Evolutionary conservation across 2,888 invertebrate genomes (phyloP).

Genomic region (Lymantria monacha): DNA sequence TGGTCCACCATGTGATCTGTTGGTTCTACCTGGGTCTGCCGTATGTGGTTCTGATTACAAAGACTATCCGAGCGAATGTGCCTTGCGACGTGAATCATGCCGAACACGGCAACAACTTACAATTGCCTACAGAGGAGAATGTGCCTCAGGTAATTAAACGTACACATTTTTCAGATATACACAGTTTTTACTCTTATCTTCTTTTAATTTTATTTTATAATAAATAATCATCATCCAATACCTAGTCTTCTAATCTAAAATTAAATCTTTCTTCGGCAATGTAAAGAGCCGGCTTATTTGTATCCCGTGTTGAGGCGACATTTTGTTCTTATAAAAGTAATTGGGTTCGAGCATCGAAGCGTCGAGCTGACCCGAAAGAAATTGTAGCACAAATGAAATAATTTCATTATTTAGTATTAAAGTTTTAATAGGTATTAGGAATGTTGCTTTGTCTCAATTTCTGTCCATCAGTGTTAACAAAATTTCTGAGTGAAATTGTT

Average conservation of each 20-base stretch:
- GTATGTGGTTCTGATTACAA: slow-evolving; percentile 90
- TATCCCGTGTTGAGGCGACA: slow-evolving; percentile 50
- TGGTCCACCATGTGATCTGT: slow-evolving; percentile 88
- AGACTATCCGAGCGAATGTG: slow-evolving; percentile 92
- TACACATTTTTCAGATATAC: slow-evolving; percentile 3
- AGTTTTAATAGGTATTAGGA: slow-evolving; percentile 41
- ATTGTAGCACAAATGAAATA: slow-evolving; percentile 57
- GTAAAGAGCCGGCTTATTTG: slow-evolving; percentile 53
- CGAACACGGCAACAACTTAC: slow-evolving; percentile 87
- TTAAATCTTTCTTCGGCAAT: slow-evolving; percentile 66
- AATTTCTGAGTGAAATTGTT: slow-evolving; percentile 33
- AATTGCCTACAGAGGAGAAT: slow-evolving; percentile 91
- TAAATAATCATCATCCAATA: slow-evolving; percentile 27
- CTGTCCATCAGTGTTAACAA: slow-evolving; percentile 20
- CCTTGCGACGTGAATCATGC: slow-evolving; percentile 90
- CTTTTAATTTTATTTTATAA: slow-evolving; percentile 17
- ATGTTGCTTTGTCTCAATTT: slow-evolving; percentile 23
- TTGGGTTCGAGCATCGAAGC: slow-evolving; percentile 58
- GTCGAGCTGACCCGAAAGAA: slow-evolving; percentile 50
- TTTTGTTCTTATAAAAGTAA: slow-evolving; percentile 65
- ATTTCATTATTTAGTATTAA: slow-evolving; percentile 50
- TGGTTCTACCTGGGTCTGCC: slow-evolving; percentile 85
- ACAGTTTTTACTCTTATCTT: background rate
- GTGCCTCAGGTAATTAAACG: slow-evolving; percentile 85
- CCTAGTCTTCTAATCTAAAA: slow-evolving; percentile 61